Conservation (phyloP, 2,888 invertebrate genomes). For the Tinea pellionella region DNA sequence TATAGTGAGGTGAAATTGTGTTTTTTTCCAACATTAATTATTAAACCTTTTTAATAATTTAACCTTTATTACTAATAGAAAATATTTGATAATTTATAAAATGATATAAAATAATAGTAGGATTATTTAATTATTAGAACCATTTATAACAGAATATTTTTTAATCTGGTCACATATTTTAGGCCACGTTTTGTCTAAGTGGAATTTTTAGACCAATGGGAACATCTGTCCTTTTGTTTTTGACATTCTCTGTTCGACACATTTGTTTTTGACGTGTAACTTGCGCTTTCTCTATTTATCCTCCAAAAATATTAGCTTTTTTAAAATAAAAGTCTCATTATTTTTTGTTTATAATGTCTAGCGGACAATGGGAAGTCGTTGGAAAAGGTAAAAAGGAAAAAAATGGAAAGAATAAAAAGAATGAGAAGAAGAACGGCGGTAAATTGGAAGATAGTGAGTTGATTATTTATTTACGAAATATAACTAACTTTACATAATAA, state of each 20-base stretch:
- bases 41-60: neutral
- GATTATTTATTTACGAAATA: slow-evolving; percentile 16
- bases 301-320: slow-evolving; percentile 37
- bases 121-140: neutral
- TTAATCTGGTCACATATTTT: neutral
- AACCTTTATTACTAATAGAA: neutral
- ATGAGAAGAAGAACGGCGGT: slow-evolving; percentile 73
- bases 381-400: slow-evolving; percentile 74
- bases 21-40: neutral
- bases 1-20: neutral
- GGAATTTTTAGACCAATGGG: slow-evolving; percentile 51
- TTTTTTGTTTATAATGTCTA: slow-evolving; percentile 41
- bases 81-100: neutral
- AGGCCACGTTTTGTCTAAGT: slow-evolving; percentile 60
- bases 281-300: slow-evolving; percentile 44
- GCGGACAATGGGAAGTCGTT: slow-evolving; percentile 78
- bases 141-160: neutral
- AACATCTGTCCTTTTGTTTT: slow-evolving; percentile 19
- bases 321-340: neutral
- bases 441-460: slow-evolving; percentile 82
- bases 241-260: slow-evolving; percentile 24
- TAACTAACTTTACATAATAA: slow-evolving; percentile 5
- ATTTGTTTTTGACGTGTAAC: slow-evolving; percentile 62
- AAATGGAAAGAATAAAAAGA: slow-evolving; percentile 67
- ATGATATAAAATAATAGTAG: neutral